Conservation (phyloP, 1,140 invertebrate species). For the Dreissena polymorpha region DNA sequence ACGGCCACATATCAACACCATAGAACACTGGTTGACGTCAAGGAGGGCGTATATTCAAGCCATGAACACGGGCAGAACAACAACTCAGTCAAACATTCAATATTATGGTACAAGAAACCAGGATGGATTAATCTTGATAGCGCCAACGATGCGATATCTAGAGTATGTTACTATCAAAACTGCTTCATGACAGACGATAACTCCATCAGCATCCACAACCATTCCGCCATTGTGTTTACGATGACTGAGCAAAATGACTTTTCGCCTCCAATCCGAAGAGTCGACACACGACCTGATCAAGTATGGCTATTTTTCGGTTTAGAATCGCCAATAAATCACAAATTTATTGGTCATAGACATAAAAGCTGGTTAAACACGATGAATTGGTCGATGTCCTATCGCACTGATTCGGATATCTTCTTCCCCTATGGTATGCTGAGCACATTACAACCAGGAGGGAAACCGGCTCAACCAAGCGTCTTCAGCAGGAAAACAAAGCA, state of each 20-base stretch:
- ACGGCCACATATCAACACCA: background rate
- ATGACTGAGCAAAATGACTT: background rate
- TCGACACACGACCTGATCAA: conserved; percentile 4
- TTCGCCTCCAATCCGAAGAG: background rate
- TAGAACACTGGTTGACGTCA: background rate
- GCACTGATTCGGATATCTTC: conserved; percentile 29
- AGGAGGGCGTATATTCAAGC: background rate
- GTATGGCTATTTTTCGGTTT: conserved; percentile 31
- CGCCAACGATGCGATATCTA: background rate
- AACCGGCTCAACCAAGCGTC: background rate
- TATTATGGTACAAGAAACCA: conserved; percentile 45
- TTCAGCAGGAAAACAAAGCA: conserved; percentile 21
- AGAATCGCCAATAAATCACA: conserved; percentile 9
- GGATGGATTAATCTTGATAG: conserved; percentile 4
- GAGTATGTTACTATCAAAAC: conserved; percentile 21
- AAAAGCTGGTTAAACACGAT: conserved; percentile 23
- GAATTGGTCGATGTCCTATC: conserved; percentile 46
- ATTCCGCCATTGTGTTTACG: conserved; percentile 22
- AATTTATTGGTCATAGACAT: background rate
- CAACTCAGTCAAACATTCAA: background rate
- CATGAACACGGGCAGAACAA: background rate
- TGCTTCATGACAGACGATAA: conserved; percentile 23
- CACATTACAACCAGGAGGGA: background rate
- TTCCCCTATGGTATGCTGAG: conserved; percentile 12
- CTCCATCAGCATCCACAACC: background rate